phyloP scores from a whole-genome alignment of 2,888 invertebrate genomes.

The Lithosia quadra region DNA sequence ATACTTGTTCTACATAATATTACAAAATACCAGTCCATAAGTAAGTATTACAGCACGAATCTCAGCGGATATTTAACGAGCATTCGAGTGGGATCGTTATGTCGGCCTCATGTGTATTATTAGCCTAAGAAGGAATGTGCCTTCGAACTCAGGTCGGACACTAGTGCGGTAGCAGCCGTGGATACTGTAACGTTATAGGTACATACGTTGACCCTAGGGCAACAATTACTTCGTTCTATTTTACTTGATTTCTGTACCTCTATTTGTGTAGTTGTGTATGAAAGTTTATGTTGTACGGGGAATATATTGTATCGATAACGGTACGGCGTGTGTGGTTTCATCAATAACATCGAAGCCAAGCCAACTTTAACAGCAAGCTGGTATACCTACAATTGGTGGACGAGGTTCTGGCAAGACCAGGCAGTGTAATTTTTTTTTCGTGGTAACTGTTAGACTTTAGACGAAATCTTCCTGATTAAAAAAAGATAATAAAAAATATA shows the following conservation, averaged over 20 bases:
- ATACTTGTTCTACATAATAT: constrained; percentile 20
- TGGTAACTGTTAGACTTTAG: too few species aligned
- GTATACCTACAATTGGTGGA: too few species aligned
- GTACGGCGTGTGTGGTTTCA: neutral
- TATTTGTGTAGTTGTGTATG: constrained; percentile 23
- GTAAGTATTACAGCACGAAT: constrained; percentile 65
- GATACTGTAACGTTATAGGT: constrained; percentile 29
- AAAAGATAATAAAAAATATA: too few species aligned
- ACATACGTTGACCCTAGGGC: constrained; percentile 67
- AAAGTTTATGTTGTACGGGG: constrained; percentile 9
- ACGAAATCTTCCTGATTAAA: too few species aligned
- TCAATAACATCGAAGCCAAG: neutral
- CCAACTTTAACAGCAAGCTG: too few species aligned
- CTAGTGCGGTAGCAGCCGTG: constrained; percentile 73
- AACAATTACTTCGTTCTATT: constrained; percentile 60
- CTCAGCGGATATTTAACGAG: constrained; percentile 76
- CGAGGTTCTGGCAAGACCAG: too few species aligned
- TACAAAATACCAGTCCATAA: constrained; percentile 62
- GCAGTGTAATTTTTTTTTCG: too few species aligned
- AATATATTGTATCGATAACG: constrained; percentile 8
- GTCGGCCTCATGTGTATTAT: constrained; percentile 81
- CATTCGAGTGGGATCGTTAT: constrained; percentile 77
- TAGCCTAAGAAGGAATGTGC: constrained; percentile 84
- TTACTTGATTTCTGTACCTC: constrained; percentile 46
- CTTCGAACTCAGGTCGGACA: constrained; percentile 77